These are phyloP conservation scores for Hephaestus fuliginosus DNA, from an alignment of 2,797 vertebrate species.

Conservation along the genomic window DNA sequence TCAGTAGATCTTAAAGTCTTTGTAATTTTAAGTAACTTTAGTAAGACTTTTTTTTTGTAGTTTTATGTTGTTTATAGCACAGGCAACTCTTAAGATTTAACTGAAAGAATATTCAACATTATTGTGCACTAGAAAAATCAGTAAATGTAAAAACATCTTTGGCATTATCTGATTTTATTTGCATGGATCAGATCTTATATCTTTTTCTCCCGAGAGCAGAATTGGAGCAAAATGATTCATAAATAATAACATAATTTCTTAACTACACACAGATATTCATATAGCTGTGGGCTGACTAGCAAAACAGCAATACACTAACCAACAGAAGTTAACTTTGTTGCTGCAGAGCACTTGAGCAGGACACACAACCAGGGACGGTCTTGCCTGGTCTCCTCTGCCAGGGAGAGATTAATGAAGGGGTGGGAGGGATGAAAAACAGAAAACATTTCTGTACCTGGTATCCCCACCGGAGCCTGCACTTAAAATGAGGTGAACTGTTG, in stretches of 20 bases:
- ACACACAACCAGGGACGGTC: conserved; percentile 16
- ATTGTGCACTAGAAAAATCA: no score
- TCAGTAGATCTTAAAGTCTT: no score
- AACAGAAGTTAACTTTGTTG: conserved; percentile 36
- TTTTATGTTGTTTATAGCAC: no score
- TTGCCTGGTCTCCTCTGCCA: conserved; percentile 16
- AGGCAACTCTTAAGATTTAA: no score
- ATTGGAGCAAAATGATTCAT: no score
- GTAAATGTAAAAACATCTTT: no score
- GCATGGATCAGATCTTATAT: no score
- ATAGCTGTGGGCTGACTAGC: not conserved
- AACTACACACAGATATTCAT: not conserved
- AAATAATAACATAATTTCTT: no score
- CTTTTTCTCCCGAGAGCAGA: not conserved
- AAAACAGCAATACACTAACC: not conserved
- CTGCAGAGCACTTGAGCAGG: conserved; percentile 20
- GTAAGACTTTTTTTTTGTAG: no score
- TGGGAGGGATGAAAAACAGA: conserved; percentile 18
- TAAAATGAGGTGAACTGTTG: conserved; percentile 52
- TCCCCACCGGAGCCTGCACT: conserved; percentile 26
- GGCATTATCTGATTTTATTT: no score
- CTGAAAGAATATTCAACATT: no score
- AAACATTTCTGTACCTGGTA: conserved; percentile 11
- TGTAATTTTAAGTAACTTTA: no score
- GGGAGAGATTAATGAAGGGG: conserved; percentile 44